Evolutionary conservation across 92 coral and sea anemone genomes (phyloP), one percentile per base, ranked within the genome.

Genomic region (Siderastrea radians): DNA sequence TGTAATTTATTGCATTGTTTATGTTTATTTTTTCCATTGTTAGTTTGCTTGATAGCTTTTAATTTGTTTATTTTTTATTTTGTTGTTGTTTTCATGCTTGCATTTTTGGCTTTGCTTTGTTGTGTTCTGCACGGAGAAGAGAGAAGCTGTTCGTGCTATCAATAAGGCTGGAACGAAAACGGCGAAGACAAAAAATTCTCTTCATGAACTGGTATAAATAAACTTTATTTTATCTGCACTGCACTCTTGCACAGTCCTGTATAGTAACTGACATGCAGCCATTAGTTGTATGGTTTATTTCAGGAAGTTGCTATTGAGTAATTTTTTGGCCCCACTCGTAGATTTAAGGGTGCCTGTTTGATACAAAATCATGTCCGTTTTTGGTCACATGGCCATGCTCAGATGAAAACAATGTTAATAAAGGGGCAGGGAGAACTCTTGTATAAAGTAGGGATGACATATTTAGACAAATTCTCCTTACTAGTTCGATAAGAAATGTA

Each of bases 141-240:
- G 77, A 84, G 72, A 59, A 72, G 87, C 81, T 3, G 63, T 51
- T 60, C 87, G 64, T 55, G 51, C 63, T 49, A 5, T 9, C 63
- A 72, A 63, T 62, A 73, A 53, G 49, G 63, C 47, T 54, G 80
- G 87, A 84, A 3, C 64, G 12, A 84, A 84, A 84, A 84, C 72
- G 81, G 51, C 2, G 3, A 62, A 84, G 61, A 63, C 61, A 73
- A 84, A 83, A 84, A 74, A 51, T 64, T 50, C 80, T 52, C 87
- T 84, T 73, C 62, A 49, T 17, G 87, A 84, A 74, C 78, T 84
- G 87, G 87, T 84, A 84, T 58, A 47, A 48, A 44, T 17, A 54
- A 26, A 4, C 70, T 82, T 82, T 80, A 54, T 53, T 74, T 74
- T 38, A 57, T 63, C 61, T 68, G 76, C 78, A 2, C n/a, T 60